phyloP scores from a whole-genome alignment of 2,113 vertebrate species.

The Anoura caudifer region DNA sequence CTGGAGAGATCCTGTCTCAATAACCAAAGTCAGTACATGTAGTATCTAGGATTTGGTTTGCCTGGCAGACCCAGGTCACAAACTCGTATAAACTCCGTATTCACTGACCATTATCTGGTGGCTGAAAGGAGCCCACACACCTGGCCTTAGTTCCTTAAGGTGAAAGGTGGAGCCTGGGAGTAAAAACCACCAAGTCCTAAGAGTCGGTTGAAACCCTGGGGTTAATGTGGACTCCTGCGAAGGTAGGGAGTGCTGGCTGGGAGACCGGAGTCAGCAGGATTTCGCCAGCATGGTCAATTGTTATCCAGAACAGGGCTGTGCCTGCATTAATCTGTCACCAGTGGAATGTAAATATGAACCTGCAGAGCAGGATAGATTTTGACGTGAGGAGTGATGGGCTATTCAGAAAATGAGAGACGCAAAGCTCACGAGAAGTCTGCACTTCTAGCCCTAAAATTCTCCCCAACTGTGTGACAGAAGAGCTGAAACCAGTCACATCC shows the following conservation, averaged over 20 bases:
- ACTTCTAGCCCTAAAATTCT: neutral
- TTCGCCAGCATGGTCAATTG: neutral
- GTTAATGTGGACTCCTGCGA: neutral
- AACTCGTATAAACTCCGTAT: neutral
- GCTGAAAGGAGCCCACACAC: neutral
- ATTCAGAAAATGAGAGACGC: neutral
- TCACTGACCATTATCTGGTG: neutral
- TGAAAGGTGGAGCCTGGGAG: neutral
- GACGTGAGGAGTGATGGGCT: neutral
- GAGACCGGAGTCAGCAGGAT: neutral
- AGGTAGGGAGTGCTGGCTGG: neutral
- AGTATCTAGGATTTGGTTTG: neutral
- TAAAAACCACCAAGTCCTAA: neutral
- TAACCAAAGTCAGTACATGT: too few species aligned
- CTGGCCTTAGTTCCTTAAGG: neutral
- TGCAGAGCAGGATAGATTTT: neutral
- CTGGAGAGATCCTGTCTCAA: neutral
- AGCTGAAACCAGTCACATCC: neutral
- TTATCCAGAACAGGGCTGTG: neutral
- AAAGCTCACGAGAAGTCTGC: neutral
- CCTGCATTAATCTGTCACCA: neutral
- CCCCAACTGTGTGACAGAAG: neutral
- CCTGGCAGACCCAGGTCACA: neutral
- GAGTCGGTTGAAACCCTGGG: neutral
- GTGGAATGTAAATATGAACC: neutral